Base-by-base conservation (phyloP, 2,888 invertebrate species). In the Temnothorax unifasciatus region DNA sequence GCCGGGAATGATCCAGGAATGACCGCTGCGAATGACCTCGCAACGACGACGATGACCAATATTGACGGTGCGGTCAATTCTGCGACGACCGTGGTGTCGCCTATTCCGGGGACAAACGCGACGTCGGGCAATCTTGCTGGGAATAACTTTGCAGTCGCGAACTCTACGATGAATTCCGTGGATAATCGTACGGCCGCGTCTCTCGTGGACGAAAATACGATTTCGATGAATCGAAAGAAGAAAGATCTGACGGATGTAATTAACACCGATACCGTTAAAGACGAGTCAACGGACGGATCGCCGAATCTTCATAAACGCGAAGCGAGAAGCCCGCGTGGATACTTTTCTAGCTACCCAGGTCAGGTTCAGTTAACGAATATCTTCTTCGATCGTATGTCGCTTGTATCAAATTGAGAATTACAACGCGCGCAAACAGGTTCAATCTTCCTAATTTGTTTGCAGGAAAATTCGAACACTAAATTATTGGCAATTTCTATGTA, bases 291-390 rank as follows among this genome's bases (percentile, higher is more conserved):
- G 15, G 50, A 54, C 21, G 63, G 50, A 71, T 76, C 85, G 59
- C 87, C 87, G 68, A 91, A 89, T 74, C 82, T 88, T 66, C 90
- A 89, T n/a, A 92, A 90, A 75, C 90, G 93, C 34, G 91, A 90
- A 34, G 79, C 86, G 13, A 90, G 92, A 47, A 89, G 88, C 73
- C 89, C 88, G 1, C 86, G 89, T 57, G 91, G 92, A 86, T 92
- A 92, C 83, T 93, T 93, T 79, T 91, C 92, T n/a, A 92, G 88
- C 82, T 92, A 91, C 82, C 89, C 93, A 87, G 93, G 93, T 93
- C n/a, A 83, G 57, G 44, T 44, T 57, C 2, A 21, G 13, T 34
- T 47, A 15, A 34, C 3, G 44, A 57, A 11, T 25, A 25, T 54
- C 18, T 54, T 64, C 9, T n/a, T 18, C 13, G 5, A 25, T n/a